Base-by-base conservation (phyloP, 2,113 vertebrate genomes). In the Aegithalos caudatus region DNA sequence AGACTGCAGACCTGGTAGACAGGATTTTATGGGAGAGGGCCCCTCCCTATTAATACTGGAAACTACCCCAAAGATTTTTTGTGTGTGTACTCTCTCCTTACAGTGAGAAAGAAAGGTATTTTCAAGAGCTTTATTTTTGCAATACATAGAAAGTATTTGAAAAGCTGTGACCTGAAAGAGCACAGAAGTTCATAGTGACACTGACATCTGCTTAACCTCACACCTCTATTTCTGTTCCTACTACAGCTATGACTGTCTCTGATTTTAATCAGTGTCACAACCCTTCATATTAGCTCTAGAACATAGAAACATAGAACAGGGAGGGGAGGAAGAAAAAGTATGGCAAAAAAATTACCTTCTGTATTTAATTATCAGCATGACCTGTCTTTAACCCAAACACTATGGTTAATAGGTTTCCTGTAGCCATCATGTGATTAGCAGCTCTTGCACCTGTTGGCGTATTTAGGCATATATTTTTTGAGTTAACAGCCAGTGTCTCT, bases 401-500 rank as follows among this genome's bases (percentile, higher is more conserved):
- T 81, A 91, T 90, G 95, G 96, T 97, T 96, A 92, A 91, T 89
- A 85, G 44, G 72, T 95, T 97, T 97, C 94, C 97, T 94, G 91
- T 80, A 82, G 60, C 61, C 53, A 74, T 81, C 95, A 94, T 37
- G 89, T 94, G 96, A 96, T 80, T 66, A 96, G 84, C 91, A 92
- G 82, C 50, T 92, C 74, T 89, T 92, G 95, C 95, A 97, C 97
- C 97, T 95, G 95, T 83, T 94, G 90, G 91, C n/a, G 12, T 72
- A 90, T 80, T 96, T 86, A 86, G 70, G 60, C 74, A 85, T 91
- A 71, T 81, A 92, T 92, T 96, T 90, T 90, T 44, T 83, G 84
- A 91, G 78, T 92, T 85, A 92, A 94, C 86, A 11, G 91, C 54
- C 78, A 92, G 42, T 44, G 54, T 58, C 35, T 87, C 53, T 87